phyloP scores from a whole-genome alignment of 1,140 invertebrate genomes.

The Brachionus koreanus region DNA sequence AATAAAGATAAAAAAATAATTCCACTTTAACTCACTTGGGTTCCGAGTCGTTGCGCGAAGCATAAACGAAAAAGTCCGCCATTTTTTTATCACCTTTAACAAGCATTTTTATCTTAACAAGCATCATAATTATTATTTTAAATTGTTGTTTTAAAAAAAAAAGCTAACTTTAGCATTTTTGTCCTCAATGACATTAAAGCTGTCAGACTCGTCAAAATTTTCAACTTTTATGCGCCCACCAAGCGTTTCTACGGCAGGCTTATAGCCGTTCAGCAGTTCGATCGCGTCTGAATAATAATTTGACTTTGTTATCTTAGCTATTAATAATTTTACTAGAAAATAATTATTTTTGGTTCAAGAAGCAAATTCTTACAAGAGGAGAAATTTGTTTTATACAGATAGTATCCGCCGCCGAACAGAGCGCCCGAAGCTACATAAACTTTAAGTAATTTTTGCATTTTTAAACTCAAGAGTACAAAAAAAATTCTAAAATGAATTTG shows the following conservation, averaged over 20 bases:
- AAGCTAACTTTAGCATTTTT: neutral
- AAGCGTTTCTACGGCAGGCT: neutral
- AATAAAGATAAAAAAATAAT: neutral
- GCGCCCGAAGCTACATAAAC: neutral
- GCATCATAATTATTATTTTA: neutral
- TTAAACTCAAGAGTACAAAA: neutral
- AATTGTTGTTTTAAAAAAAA: neutral
- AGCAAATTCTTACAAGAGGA: neutral
- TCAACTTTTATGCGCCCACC: slow-evolving; percentile 1
- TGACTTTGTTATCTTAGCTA: slow-evolving; percentile 12
- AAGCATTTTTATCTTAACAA: neutral
- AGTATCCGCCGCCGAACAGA: neutral
- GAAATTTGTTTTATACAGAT: neutral
- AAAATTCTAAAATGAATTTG: neutral
- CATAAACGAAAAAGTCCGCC: slow-evolving; percentile 23
- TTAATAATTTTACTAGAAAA: neutral
- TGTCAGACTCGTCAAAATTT: slow-evolving; percentile 2
- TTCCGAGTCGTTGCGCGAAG: neutral
- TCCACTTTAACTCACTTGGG: neutral
- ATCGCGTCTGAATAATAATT: neutral
- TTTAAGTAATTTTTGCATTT: slow-evolving; percentile 34
- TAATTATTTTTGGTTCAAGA: neutral
- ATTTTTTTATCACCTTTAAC: slow-evolving; percentile 21
- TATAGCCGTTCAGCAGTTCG: neutral
- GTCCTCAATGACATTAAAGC: neutral